phyloP scores from a whole-genome alignment of 2,113 vertebrate species.

The Psittacula cyanocephala region DNA sequence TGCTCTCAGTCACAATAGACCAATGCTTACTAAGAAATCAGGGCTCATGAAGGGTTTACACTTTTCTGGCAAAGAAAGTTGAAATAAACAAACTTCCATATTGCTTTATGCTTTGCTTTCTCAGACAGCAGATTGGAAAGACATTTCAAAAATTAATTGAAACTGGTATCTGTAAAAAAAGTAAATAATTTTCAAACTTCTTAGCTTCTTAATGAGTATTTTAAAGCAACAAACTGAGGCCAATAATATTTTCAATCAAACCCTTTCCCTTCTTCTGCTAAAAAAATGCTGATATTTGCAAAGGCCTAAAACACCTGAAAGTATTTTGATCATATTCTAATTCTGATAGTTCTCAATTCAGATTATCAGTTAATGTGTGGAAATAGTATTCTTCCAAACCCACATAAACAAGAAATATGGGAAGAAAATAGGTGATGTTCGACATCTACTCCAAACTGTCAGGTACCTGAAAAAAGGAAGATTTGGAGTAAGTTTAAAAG shows the following conservation, averaged over 20 bases:
- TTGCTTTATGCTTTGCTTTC: neutral
- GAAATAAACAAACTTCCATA: neutral
- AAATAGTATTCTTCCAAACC: neutral
- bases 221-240: neutral
- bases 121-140: neutral
- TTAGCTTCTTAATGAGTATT: neutral
- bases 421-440: neutral
- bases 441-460: neutral
- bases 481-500: neutral
- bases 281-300: neutral
- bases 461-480: neutral
- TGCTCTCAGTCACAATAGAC: neutral
- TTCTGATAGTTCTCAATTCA: neutral
- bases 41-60: neutral
- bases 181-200: neutral
- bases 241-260: neutral
- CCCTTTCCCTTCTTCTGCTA: fast-evolving
- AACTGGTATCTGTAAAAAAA: neutral
- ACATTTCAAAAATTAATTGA: neutral
- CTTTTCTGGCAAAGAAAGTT: neutral
- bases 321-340: neutral
- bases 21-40: neutral
- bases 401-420: neutral
- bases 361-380: neutral
- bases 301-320: neutral